Conservation (phyloP, 2,888 invertebrate species). For the Agriotes lineatus region DNA sequence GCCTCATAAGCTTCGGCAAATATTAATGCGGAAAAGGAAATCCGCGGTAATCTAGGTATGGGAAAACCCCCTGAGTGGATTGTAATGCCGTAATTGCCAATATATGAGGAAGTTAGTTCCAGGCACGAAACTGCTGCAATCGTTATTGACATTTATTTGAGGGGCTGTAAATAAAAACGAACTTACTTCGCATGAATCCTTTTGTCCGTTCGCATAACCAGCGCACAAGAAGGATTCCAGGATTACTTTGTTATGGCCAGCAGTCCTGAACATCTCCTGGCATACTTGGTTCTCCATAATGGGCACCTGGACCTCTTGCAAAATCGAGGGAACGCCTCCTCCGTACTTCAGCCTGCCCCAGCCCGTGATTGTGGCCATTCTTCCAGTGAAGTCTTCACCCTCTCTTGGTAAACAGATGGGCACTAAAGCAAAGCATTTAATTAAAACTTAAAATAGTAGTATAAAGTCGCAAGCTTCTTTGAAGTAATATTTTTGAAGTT, state of each 20-base stretch:
- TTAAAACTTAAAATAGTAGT: too few species aligned
- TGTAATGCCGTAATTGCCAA: too few species aligned
- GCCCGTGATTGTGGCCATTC: slow-evolving; percentile 90
- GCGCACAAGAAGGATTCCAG: slow-evolving; percentile 91
- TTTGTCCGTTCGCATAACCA: slow-evolving; percentile 91
- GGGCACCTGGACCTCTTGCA: slow-evolving; percentile 93
- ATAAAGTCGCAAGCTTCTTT: too few species aligned
- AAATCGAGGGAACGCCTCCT: slow-evolving; percentile 88
- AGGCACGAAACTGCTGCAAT: too few species aligned
- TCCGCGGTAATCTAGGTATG: slow-evolving; percentile 10
- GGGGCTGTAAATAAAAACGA: too few species aligned
- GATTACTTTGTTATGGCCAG: slow-evolving; percentile 89
- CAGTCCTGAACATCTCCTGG: slow-evolving; percentile 94
- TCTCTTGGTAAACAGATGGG: slow-evolving; percentile 92
- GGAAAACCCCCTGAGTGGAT: background rate
- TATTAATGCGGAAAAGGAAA: slow-evolving; percentile 14
- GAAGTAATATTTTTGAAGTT: too few species aligned
- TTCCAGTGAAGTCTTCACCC: slow-evolving; percentile 84
- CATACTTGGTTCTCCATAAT: slow-evolving; percentile 92
- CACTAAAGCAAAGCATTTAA: slow-evolving; percentile 73
- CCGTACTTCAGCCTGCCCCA: slow-evolving; percentile 94
- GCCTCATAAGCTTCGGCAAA: slow-evolving; percentile 5
- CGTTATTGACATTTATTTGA: too few species aligned
- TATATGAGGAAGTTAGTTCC: too few species aligned
- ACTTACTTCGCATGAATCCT: slow-evolving; percentile 92